Evolutionary conservation across 2,888 invertebrate genomes (phyloP), one percentile per base, ranked within the genome.

Genomic region (Drosophila aldrichi): DNA sequence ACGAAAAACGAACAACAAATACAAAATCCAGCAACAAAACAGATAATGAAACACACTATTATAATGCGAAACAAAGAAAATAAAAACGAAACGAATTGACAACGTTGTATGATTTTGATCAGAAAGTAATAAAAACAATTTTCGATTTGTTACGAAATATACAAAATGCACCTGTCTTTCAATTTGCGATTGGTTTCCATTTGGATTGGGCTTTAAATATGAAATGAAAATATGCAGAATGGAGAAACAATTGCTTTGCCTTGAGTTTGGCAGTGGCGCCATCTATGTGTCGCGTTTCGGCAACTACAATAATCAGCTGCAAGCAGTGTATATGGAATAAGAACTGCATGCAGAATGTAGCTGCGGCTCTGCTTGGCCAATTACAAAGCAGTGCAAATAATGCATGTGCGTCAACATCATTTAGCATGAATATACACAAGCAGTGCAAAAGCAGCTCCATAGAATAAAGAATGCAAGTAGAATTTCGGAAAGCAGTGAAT

Each of bases 61-160:
- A 81, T 79, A 81, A 79, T 62, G 73, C 75, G 76, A 74, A 54
- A 69, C 25, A 70, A 70, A 55, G 57, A 65, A 56, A 57, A 46
- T 40, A 51, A 54, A 62, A 70, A 73, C 73, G 77, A 75, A 90
- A 91, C 90, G 87, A 91, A 91, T 92, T 92, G 90, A 92, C 82
- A 92, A 91, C 90, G 91, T 92, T 92, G 92, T 92, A 92, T 92
- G 91, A 92, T 92, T 92, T 92, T 92, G 91, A 92, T 92, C 92
- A 92, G 90, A 90, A 91, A 91, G 86, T 90, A 91, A 89, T 85
- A 87, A 87, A 80, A 79, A 75, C 76, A 82, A 85, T 85, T 85
- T 85, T 85, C 89, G 89, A 85, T 85, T 85, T 85, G 85, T 85
- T 85, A 85, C 85, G 89, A 85, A 85, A 85, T 85, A 85, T 85